These are phyloP conservation scores for Otolemur garnettii DNA, from an alignment of 2,113 vertebrate species.

Conservation along the genomic window DNA sequence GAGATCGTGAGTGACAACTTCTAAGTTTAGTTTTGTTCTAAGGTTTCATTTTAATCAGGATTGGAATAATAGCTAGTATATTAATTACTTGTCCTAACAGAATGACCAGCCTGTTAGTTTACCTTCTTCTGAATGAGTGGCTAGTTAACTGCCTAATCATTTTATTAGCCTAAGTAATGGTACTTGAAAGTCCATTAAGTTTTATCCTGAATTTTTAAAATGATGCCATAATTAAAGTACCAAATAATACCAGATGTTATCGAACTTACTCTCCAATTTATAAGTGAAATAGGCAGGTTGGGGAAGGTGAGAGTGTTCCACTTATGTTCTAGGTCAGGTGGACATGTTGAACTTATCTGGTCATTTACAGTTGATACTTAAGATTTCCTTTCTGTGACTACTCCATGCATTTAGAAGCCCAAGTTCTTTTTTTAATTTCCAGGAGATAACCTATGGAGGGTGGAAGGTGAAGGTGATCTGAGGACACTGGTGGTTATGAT, in stretches of 20 bases:
- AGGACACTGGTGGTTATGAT: not conserved
- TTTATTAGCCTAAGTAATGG: not conserved
- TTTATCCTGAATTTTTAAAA: not conserved
- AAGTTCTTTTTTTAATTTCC: not conserved
- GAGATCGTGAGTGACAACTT: not conserved
- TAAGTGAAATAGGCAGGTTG: not conserved
- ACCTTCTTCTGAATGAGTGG: not conserved
- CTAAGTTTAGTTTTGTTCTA: not conserved
- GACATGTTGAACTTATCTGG: not conserved
- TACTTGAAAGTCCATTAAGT: not conserved
- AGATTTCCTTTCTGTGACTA: not conserved
- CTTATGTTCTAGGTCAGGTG: not conserved
- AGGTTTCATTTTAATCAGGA: no score
- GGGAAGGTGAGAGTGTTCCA: not conserved
- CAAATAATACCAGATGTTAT: not conserved
- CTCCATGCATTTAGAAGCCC: not conserved
- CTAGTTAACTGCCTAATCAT: not conserved
- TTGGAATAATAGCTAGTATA: no score
- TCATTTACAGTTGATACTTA: not conserved
- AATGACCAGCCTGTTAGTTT: no score
- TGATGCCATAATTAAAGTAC: not conserved
- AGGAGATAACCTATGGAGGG: not conserved
- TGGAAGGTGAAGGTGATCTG: not conserved
- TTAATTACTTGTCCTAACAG: no score
- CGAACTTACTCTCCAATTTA: not conserved